A percentile compares a stretch with the other conserved stretches of the same genome.
These are phyloP conservation scores for Cataglyphis altisquamis DNA, from an alignment of 2,888 invertebrate genomes.

Conservation along the genomic window DNA sequence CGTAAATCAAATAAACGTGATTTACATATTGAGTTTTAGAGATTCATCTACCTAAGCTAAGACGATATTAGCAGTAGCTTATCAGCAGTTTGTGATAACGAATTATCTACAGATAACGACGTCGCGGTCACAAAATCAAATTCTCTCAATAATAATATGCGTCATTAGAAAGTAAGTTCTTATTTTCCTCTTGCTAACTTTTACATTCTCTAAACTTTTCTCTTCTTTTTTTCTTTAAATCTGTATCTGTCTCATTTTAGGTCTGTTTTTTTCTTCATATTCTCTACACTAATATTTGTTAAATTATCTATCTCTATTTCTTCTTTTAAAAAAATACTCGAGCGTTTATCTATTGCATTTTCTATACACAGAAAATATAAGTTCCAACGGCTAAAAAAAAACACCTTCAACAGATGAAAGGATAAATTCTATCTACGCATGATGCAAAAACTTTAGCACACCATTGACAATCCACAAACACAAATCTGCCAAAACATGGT, in stretches of 20 bases:
- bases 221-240: not conserved
- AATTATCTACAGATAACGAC: not conserved
- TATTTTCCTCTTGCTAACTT: not conserved
- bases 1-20: not conserved
- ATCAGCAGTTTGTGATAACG: not conserved
- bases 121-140: not conserved
- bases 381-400: not conserved
- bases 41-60: not conserved
- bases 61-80: not conserved
- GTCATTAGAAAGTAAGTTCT: not conserved
- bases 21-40: conserved; percentile 4
- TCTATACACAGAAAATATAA: not conserved
- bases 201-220: not conserved
- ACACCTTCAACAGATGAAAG: not conserved
- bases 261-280: not conserved
- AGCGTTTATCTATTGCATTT: not conserved
- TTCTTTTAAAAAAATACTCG: not conserved
- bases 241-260: not conserved
- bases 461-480: not conserved
- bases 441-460: not conserved
- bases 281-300: not conserved
- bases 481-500: not conserved
- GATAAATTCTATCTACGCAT: not conserved
- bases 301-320: not conserved
- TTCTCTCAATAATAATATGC: not conserved